Evolutionary conservation across 2,888 invertebrate genomes (phyloP).

Genomic region (Dione juno): DNA sequence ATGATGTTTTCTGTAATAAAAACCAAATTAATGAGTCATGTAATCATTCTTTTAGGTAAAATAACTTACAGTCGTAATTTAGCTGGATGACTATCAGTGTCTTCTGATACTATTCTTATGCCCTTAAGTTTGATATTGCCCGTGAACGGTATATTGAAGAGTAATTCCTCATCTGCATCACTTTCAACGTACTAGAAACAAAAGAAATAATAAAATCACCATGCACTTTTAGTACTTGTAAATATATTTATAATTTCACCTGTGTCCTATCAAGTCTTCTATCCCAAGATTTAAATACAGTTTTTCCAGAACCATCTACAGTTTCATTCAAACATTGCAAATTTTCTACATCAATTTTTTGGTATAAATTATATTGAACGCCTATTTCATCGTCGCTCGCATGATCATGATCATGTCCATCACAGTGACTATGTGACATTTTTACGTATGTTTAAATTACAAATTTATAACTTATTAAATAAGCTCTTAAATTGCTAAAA

Average conservation of each 20-base stretch:
- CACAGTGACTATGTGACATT: constrained; percentile 85
- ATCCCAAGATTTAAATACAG: constrained; percentile 96
- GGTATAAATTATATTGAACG: constrained; percentile 91
- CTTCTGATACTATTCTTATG: constrained; percentile 94
- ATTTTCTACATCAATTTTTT: constrained; percentile 94
- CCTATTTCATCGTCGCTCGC: constrained; percentile 87
- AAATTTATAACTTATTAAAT: constrained; percentile 10
- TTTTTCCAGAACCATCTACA: constrained; percentile 92
- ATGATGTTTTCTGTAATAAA: neutral
- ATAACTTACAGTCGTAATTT: constrained; percentile 92
- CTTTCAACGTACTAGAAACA: constrained; percentile 94
- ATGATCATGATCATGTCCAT: constrained; percentile 85
- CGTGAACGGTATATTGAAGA: constrained; percentile 98
- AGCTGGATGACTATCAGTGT: constrained; percentile 92
- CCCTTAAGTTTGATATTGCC: constrained; percentile 98
- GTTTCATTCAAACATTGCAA: constrained; percentile 96
- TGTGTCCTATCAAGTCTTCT: constrained; percentile 89
- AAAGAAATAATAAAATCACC: neutral
- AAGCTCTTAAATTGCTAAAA: no score
- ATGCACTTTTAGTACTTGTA: constrained; percentile 6
- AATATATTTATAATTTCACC: constrained; percentile 78
- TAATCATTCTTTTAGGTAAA: neutral
- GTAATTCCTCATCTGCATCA: constrained; percentile 97
- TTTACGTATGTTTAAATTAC: neutral
- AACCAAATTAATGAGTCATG: neutral